Percentiles rank a stretch among this genome's conserved stretches.
phyloP scores from a whole-genome alignment of 1,140 invertebrate species.

The Drosophila novamexicana region DNA sequence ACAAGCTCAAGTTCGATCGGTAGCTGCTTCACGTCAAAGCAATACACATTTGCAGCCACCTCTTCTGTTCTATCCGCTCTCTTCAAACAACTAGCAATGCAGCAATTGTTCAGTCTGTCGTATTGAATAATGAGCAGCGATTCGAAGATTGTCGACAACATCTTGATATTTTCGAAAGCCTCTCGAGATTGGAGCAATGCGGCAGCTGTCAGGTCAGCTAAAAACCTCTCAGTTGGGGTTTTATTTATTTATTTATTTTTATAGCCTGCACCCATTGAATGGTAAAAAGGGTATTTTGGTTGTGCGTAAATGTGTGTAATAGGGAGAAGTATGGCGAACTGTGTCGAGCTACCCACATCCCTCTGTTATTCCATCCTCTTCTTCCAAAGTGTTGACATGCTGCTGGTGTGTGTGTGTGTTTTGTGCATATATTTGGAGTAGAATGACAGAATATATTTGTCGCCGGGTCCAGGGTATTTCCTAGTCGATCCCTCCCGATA shows the following conservation, averaged over 20 bases:
- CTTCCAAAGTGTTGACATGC: too few relatives aligned
- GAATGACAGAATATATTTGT: too few relatives aligned
- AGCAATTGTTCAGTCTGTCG: conserved; percentile 35
- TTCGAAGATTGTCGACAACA: conserved; percentile 52
- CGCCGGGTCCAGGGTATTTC: too few relatives aligned
- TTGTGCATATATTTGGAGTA: too few relatives aligned
- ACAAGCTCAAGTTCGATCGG: conserved; percentile 43
- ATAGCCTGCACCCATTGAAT: too few relatives aligned
- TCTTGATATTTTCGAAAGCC: conserved; percentile 56
- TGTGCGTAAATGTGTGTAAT: too few relatives aligned
- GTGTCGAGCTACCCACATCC: too few relatives aligned
- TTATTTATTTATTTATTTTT: conserved; percentile 27
- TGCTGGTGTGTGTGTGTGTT: too few relatives aligned
- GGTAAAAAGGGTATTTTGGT: too few relatives aligned
- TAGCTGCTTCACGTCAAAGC: conserved; percentile 45
- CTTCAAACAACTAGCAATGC: background rate
- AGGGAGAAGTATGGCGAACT: too few relatives aligned
- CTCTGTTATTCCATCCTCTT: too few relatives aligned
- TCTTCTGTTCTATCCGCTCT: background rate
- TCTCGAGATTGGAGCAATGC: conserved; percentile 45
- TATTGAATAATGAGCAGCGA: conserved; percentile 54
- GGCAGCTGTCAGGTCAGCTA: conserved; percentile 18
- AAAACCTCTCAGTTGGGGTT: background rate
- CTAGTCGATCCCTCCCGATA: too few relatives aligned
- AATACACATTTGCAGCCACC: conserved; percentile 29